Evolutionary conservation across 2,888 invertebrate species (phyloP), one percentile per base, ranked within the genome.

Genomic region (Clunio marinus): DNA sequence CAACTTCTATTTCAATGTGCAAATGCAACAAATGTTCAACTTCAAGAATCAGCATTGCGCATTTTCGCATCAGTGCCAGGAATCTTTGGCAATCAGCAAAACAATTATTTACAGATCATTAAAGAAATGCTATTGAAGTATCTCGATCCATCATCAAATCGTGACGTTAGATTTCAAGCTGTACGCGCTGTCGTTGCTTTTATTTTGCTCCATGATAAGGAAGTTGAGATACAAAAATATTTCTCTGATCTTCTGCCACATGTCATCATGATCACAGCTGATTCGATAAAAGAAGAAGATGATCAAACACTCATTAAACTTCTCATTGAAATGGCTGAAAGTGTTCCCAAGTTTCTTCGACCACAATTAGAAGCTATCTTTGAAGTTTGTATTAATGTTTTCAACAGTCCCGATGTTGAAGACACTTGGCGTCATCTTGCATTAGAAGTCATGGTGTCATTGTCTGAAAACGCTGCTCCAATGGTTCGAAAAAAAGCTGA

Each of bases 51-150:
- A 72, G 96, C 96, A 45, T 86, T 99, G 68, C 87, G 93, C 72
- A 93, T 99, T 83, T 96, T 99, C 75, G 90, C 94, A 86, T 94
- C 93, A 73, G 95, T 97, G 35, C 98, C 99, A 24, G 93, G 95
- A 37, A 91, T 98, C 67, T 99, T 99, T 83, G 99, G 98, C 41
- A 94, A 93, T 77, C 91, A 94, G 75, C 96, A 98, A 77, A 84
- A 86, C 71, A 89, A 93, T 76, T 95, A 96, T 78, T 78, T 98
- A 72, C 90, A 91, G 74, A 84, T 95, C 35, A 97, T 99, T 74
- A 96, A 96, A 77, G 92, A 94, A 78, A 96, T 97, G 96, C 79
- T 97, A 73, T 84, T 88, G 70, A 89, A 92, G 73, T 89, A 92
- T 70, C 81, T 93, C 70, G 83, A 88, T 71, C 88, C 90, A 45